Base-by-base conservation (phyloP, 2,888 invertebrate genomes). In the Chrysolina haemoptera region DNA sequence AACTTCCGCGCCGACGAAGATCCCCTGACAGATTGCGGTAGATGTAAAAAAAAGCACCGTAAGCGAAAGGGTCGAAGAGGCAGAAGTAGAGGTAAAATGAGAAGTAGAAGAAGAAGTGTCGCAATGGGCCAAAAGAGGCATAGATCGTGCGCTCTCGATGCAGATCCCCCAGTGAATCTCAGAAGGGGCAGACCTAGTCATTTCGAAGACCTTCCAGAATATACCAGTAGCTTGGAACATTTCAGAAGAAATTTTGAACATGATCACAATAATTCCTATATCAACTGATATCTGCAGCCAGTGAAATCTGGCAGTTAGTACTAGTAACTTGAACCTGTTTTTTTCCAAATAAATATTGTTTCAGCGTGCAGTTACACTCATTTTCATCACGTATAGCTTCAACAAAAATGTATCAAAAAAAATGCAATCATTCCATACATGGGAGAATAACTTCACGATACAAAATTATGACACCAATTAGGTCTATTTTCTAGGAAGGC, bases 1-100 rank as follows among this genome's bases (percentile, higher is more conserved):
- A 75, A 68, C 41, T 77, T 80, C 62, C 62, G 74, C 50, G 66
- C 72, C 12, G 67, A 76, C 40, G 70, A 66, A 12, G 71, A 69
- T n/a, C 76, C 77, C 0, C 48, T 75, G 12, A 55, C 59, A 27
- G 73, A 66, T 10, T 70, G 68, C 65, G 63, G 18, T 11, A 71
- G 70, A 27, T 74, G 50, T n/a, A 70, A 62, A 1, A 73, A 27
- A 62, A 68, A 63, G 50, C 68, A 50, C 14, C 46, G 67, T 67
- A 22, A 35, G 3, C 5, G 59, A 62, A 63, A 18, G 14, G 48
- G 68, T 11, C 55, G 71, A 16, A 69, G 63, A 11, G 40, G 67
- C 1, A 55, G 14, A 11, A 62, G 65, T 40, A 67, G 62, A 63
- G 43, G 63, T 8, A 53, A 55, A 9, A 55, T 11, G n/a, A 59